These are phyloP conservation scores for Laothoe populi DNA, from an alignment of 2,888 invertebrate species.

Conservation along the genomic window DNA sequence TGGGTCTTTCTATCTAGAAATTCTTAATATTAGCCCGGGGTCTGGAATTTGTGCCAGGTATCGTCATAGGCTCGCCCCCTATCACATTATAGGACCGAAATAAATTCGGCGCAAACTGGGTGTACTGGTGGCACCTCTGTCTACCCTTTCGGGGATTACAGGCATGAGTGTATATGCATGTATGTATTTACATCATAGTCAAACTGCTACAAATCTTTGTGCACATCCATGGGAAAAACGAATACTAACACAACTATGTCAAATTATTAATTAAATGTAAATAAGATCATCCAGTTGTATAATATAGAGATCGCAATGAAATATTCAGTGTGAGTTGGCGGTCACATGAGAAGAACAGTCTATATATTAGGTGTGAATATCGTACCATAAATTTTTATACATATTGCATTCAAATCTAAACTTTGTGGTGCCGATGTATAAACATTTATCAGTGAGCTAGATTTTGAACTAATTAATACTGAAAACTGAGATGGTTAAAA, in stretches of 20 bases:
- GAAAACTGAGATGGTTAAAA: too few relatives aligned
- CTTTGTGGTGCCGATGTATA: conserved; percentile 28
- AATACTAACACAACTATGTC: conserved; percentile 12
- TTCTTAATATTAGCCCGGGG: too few relatives aligned
- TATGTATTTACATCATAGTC: background rate
- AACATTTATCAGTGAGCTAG: background rate
- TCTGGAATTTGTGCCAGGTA: too few relatives aligned
- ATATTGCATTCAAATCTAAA: conserved; percentile 36
- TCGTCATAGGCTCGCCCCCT: too few relatives aligned
- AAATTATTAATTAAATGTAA: conserved; percentile 39
- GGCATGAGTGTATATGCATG: background rate
- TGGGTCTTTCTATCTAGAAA: too few relatives aligned
- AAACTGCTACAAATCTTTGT: background rate
- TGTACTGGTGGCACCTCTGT: too few relatives aligned
- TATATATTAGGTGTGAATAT: conserved; percentile 55
- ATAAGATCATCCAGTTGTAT: conserved; percentile 58
- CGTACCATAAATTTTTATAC: conserved; percentile 67
- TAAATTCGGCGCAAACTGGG: too few relatives aligned
- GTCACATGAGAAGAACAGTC: conserved; percentile 43
- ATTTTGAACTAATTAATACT: background rate
- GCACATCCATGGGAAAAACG: background rate
- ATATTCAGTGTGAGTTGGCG: conserved; percentile 75
- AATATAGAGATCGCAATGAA: conserved; percentile 70
- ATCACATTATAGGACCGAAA: too few relatives aligned
- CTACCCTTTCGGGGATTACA: too few relatives aligned